Conservation (phyloP, 2,888 invertebrate species). For the Pegoplata infirma region DNA sequence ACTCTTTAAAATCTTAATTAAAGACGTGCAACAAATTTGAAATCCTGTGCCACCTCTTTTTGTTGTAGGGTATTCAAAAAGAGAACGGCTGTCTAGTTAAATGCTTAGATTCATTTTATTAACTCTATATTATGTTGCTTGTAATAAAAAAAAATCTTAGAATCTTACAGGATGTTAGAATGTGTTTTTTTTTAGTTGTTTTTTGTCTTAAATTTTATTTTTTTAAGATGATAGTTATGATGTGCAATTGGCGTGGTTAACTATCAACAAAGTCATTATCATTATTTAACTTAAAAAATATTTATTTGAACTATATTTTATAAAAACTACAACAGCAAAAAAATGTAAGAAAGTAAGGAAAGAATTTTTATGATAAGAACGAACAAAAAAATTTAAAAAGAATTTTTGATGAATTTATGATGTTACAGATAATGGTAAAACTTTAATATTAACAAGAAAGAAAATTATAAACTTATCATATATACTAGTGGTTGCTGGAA, state of each 20-base stretch:
- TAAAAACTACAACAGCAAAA: too few relatives aligned
- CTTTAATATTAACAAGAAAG: too few relatives aligned
- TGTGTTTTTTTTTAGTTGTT: constrained; percentile 5
- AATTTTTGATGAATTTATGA: too few relatives aligned
- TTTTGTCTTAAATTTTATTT: background rate
- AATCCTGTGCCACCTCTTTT: constrained; percentile 10
- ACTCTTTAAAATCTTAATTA: too few relatives aligned
- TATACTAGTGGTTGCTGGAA: too few relatives aligned
- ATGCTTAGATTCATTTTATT: constrained; percentile 56
- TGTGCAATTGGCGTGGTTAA: constrained; percentile 62
- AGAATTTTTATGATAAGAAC: too few relatives aligned
- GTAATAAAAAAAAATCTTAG: constrained; percentile 45
- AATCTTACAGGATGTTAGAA: constrained; percentile 50
- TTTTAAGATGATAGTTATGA: constrained; percentile 58
- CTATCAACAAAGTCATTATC: constrained; percentile 63
- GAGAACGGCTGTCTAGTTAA: constrained; percentile 55
- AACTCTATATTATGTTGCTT: constrained; percentile 51
- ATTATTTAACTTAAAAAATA: constrained; percentile 58
- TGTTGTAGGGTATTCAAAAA: background rate
- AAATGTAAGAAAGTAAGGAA: too few relatives aligned
- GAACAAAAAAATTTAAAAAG: too few relatives aligned
- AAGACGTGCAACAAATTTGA: background rate
- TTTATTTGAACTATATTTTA: constrained; percentile 59
- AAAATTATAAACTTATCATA: too few relatives aligned
- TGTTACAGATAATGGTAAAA: too few relatives aligned